phyloP scores from a whole-genome alignment of 92 coral and sea anemone species.

The Anthopleura xanthogrammica region DNA sequence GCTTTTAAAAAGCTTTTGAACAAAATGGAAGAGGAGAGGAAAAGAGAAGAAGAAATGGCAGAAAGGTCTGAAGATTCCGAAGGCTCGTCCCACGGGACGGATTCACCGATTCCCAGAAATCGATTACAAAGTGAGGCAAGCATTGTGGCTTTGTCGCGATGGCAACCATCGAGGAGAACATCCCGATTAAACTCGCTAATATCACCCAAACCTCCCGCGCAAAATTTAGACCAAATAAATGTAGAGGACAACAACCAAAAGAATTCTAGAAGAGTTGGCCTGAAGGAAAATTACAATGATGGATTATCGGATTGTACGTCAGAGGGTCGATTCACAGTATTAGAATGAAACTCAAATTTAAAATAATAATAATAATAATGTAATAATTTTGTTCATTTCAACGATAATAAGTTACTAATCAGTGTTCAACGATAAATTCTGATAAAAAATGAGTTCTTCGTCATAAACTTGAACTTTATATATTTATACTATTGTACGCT shows the following conservation, averaged over 20 bases:
- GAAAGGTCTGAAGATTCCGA: slow-evolving; percentile 20
- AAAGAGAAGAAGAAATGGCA: slow-evolving; percentile 13
- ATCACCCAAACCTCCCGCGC: background rate
- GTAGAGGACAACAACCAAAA: background rate
- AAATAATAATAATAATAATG: no score
- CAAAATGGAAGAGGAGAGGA: slow-evolving; percentile 51
- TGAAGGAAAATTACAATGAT: background rate
- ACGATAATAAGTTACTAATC: no score
- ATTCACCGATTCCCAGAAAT: slow-evolving; percentile 36
- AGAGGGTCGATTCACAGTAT: background rate
- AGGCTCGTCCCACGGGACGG: slow-evolving; percentile 24
- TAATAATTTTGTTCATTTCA: no score
- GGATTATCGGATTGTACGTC: background rate
- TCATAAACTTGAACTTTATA: no score
- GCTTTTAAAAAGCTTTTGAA: slow-evolving; percentile 53
- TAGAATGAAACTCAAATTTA: background rate
- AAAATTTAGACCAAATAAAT: background rate
- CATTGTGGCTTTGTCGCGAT: slow-evolving; percentile 25
- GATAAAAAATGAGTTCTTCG: no score
- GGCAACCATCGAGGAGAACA: slow-evolving; percentile 47
- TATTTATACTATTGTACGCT: no score
- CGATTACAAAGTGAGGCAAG: slow-evolving; percentile 8
- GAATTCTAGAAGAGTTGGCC: background rate
- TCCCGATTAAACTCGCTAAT: slow-evolving; percentile 17
- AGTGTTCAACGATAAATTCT: no score